Evolutionary conservation across 2,113 vertebrate species (phyloP).

Genomic region (Thymallus thymallus): DNA sequence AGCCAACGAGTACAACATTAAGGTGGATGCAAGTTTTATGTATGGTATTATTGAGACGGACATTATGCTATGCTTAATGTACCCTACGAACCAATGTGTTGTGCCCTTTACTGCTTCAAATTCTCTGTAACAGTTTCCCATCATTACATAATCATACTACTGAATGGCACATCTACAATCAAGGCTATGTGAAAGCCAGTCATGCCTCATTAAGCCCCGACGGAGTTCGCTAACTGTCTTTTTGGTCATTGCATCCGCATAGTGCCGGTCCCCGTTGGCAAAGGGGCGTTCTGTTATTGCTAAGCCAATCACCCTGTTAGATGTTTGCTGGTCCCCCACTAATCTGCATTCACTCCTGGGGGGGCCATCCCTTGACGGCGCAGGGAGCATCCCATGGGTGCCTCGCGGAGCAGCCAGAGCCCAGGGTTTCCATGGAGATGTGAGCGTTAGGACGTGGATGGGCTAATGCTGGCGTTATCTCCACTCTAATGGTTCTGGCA

Average conservation of each 20-base stretch:
- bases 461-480: slow-evolving; percentile 48
- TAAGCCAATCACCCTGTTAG: slow-evolving; percentile 72
- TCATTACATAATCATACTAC: not conserved
- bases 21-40: too few species aligned
- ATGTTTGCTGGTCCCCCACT: slow-evolving; percentile 67
- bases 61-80: too few species aligned
- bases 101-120: not conserved
- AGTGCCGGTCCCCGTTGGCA: slow-evolving; percentile 63
- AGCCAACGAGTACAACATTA: too few species aligned
- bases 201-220: slow-evolving; percentile 56
- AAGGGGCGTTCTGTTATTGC: slow-evolving; percentile 70
- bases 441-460: slow-evolving; percentile 48
- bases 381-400: slow-evolving; percentile 50
- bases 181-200: slow-evolving; percentile 14
- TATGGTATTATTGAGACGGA: too few species aligned
- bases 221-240: slow-evolving; percentile 56
- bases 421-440: slow-evolving; percentile 60
- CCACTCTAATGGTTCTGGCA: not conserved
- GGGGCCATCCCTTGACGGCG: slow-evolving; percentile 58
- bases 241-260: slow-evolving; percentile 67
- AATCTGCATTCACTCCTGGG: slow-evolving; percentile 70
- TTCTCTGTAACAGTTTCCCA: not conserved
- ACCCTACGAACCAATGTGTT: too few species aligned
- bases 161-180: not conserved
- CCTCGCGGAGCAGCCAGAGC: slow-evolving; percentile 38